These are phyloP conservation scores for Coenonympha arcania DNA, from an alignment of 2,888 invertebrate species.

Conservation along the genomic window DNA sequence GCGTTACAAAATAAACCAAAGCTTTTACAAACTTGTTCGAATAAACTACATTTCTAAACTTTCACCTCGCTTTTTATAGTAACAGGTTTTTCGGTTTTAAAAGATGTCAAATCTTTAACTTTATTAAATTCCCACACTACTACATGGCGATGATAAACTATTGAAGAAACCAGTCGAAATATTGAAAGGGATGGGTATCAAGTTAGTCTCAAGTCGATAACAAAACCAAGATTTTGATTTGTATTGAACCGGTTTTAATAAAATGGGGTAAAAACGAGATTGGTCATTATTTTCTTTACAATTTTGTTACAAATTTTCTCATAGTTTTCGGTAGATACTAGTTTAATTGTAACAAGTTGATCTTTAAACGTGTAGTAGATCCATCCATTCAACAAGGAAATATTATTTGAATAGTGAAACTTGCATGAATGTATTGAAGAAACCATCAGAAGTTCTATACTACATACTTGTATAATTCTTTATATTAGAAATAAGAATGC, in stretches of 20 bases:
- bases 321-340: not conserved
- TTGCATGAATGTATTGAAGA: too few species aligned
- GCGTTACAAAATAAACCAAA: not conserved
- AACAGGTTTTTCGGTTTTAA: conserved; percentile 44
- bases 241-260: conserved; percentile 23
- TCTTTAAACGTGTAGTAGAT: too few species aligned
- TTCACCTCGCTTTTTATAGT: conserved; percentile 24
- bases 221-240: conserved; percentile 23
- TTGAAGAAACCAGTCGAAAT: conserved; percentile 42
- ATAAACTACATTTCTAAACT: conserved; percentile 38
- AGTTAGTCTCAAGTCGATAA: conserved; percentile 33
- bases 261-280: conserved; percentile 22
- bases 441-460: too few species aligned
- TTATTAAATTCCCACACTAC: conserved; percentile 43
- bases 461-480: too few species aligned
- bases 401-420: too few species aligned
- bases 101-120: conserved; percentile 29
- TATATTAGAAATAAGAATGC: too few species aligned
- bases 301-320: conserved; percentile 15
- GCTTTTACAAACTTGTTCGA: conserved; percentile 25
- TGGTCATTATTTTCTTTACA: conserved; percentile 12
- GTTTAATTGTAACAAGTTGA: not conserved
- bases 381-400: too few species aligned
- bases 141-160: conserved; percentile 10
- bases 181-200: conserved; percentile 31